A percentile compares a stretch with the other conserved stretches of the same genome.
phyloP scores from a whole-genome alignment of 1,140 invertebrate genomes.

The Nilaparvata lugens region DNA sequence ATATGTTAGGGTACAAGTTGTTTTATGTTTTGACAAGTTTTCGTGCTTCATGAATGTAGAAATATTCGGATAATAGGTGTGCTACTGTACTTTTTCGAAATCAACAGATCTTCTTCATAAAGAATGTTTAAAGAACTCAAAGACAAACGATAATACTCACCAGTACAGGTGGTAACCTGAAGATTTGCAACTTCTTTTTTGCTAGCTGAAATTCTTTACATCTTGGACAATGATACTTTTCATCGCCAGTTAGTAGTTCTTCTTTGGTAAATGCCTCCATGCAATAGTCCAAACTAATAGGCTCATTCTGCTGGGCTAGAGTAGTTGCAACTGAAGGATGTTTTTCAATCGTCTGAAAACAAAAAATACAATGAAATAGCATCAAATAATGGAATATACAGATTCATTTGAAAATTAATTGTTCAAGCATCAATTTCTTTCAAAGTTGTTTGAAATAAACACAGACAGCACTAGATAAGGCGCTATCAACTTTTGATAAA shows the following conservation, averaged over 20 bases:
- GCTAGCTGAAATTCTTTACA: slow-evolving; percentile 75
- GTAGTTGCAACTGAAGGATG: not conserved
- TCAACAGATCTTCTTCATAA: too few species aligned
- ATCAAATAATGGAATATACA: too few species aligned
- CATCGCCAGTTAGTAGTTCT: slow-evolving; percentile 65
- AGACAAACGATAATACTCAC: slow-evolving; percentile 42
- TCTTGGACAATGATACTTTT: slow-evolving; percentile 73
- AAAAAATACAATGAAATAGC: not conserved
- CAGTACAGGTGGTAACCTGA: slow-evolving; percentile 76
- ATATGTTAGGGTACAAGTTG: too few species aligned
- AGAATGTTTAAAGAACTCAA: not conserved
- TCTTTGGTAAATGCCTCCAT: slow-evolving; percentile 76
- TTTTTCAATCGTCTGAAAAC: not conserved
- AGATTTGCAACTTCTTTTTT: slow-evolving; percentile 81
- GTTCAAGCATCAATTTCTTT: too few species aligned
- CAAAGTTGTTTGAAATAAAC: too few species aligned
- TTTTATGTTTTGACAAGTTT: too few species aligned
- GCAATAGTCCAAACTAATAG: slow-evolving; percentile 70
- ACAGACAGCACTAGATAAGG: too few species aligned
- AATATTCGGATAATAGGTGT: too few species aligned
- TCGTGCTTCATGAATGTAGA: too few species aligned
- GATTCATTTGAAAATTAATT: too few species aligned
- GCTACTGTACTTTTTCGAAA: too few species aligned
- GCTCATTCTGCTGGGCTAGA: slow-evolving; percentile 53
- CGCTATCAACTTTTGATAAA: too few species aligned